Percentiles rank a stretch among this genome's conserved stretches.
Evolutionary conservation across 2,888 invertebrate genomes (phyloP).

Genomic region (Cremastobaeus sp.): DNA sequence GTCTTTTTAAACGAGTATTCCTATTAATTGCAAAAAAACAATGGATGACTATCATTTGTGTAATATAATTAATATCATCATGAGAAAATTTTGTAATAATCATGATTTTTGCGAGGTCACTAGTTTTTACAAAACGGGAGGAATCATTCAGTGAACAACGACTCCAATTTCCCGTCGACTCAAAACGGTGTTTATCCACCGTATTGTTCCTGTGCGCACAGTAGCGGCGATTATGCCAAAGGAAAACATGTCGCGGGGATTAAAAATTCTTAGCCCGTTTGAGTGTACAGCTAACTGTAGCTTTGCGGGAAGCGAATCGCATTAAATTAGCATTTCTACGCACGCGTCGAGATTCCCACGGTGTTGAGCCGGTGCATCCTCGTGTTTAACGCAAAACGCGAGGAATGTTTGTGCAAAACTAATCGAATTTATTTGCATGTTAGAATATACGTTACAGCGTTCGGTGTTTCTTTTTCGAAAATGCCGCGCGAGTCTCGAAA

Average conservation of each 20-base stretch:
- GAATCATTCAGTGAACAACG: no score
- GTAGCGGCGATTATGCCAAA: constrained; percentile 4
- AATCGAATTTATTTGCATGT: constrained; percentile 55
- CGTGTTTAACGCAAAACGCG: constrained; percentile 34
- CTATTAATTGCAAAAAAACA: no score
- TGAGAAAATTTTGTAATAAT: no score
- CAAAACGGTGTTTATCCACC: constrained; percentile 1
- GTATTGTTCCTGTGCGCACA: constrained; percentile 19
- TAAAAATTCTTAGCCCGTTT: constrained; percentile 44
- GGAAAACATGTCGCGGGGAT: constrained; percentile 30
- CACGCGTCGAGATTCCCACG: constrained; percentile 69
- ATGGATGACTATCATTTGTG: no score
- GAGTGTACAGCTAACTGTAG: constrained; percentile 42
- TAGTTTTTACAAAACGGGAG: no score
- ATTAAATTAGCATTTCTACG: constrained; percentile 75
- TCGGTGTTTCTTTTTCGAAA: constrained; percentile 9
- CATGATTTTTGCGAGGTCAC: no score
- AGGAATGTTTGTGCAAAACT: constrained; percentile 45
- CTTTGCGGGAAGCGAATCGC: constrained; percentile 65
- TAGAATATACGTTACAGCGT: constrained; percentile 27
- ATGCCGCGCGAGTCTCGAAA: neutral
- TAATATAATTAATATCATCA: no score
- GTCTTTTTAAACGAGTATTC: no score
- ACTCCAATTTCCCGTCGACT: constrained; percentile 19
- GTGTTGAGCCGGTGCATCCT: constrained; percentile 47